Evolutionary conservation across 2,113 vertebrate species (phyloP), one percentile per base, ranked within the genome.

Genomic region (Cygnus atratus): DNA sequence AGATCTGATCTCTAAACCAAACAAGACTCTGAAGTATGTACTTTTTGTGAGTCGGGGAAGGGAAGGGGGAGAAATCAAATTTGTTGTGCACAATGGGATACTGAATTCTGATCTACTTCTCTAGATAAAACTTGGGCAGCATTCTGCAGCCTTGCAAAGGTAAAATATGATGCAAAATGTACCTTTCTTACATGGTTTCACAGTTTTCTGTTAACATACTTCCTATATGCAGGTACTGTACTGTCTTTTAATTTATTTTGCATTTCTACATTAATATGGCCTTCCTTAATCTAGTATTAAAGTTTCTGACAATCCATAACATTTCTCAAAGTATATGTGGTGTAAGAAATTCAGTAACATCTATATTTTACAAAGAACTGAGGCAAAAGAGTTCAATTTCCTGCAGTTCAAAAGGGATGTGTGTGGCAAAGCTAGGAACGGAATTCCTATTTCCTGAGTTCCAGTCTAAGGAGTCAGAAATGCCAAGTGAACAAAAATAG

Each of bases 361-460:
- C 33, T 63, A 9, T 31, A 39, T 86, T 88, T 78, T 88, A 82
- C 48, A 70, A 93, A 48, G 18, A 89, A 61, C 16, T 18, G 13
- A 88, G n/a, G 33, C 33, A 84, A 65, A 22, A 74, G 5, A 28
- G 35, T 39, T 92, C 63, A 2, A 88, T 61, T 94, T 95, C 72
- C 76, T 74, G 68, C 35, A 87, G 61, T 77, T 95, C 52, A 86
- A 71, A 91, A n/a, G 84, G 28, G 20, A 71, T 25, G 31, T 84
- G 84, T 72, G 35, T 54, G 10, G 54, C 73, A 93, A 88, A 88
- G 52, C 70, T 54, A 74, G 26, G 46, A 81, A 94, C 3, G 0
- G 85, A 95, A 90, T 71, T 93, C 71, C 35, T 77, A 86, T 55
- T 94, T 97, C 90, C 93, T 91, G 67, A 61, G n/a, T 67, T 77